phyloP scores from a whole-genome alignment of 2,113 vertebrate genomes.

The Equus quagga region DNA sequence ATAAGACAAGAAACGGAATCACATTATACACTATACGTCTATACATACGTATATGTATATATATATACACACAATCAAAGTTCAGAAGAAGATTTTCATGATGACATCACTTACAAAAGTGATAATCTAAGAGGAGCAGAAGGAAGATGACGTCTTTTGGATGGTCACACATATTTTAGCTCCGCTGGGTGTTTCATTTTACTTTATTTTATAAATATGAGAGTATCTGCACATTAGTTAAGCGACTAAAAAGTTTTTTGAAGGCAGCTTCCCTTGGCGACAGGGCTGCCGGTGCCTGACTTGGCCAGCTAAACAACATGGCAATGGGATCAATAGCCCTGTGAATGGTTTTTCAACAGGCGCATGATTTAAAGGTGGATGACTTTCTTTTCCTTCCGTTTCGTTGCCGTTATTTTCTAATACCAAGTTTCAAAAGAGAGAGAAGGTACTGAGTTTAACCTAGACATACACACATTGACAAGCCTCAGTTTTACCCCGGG shows the following conservation, averaged over 20 bases:
- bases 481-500: neutral
- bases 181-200: neutral
- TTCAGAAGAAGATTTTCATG: neutral
- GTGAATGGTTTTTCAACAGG: neutral
- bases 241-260: neutral
- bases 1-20: neutral
- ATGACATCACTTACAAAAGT: neutral
- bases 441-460: neutral
- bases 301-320: neutral
- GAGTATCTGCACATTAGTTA: rapidly evolving
- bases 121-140: neutral
- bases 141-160: neutral
- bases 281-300: neutral
- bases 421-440: neutral
- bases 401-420: neutral
- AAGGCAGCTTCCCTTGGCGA: too few relatives aligned
- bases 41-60: too few relatives aligned
- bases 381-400: neutral
- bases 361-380: neutral
- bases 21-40: rapidly evolving
- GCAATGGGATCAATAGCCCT: too few relatives aligned
- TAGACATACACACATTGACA: rapidly evolving
- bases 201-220: neutral
- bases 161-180: neutral
- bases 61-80: neutral